Evolutionary conservation across 2,888 invertebrate species (phyloP), one percentile per base, ranked within the genome.

Genomic region (Dexiosoma caninum): DNA sequence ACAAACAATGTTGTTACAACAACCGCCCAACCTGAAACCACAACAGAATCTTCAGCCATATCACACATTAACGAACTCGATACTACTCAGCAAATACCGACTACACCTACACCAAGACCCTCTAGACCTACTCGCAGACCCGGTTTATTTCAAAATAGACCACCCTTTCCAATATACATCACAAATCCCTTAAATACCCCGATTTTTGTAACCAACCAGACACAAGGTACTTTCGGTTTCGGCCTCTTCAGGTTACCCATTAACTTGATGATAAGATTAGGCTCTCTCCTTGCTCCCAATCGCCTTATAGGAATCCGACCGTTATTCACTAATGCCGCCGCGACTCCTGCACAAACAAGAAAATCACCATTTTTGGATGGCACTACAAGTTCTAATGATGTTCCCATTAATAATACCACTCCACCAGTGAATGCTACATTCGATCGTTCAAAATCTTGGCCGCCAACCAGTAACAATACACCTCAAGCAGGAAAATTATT

Each of bases 181-280:
- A 7, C 32, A 1, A 76, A 76, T 9, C 67, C 40, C 3, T 44
- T 64, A 9, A 81, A 77, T 51, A 51, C 27, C 7, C 60, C 67
- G 5, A 21, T 4, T 21, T 2, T 12, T 4, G 9, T 2, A 0
- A 40, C 27, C 2, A 74, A 77, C 51, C 62, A 57, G 16, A 64
- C 69, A 0, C 66, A 71, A 53, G 53, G 9, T 32, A 53, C 57
- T 32, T 64, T 53, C n/a, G 74, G 72, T 35, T 21, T 77, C 7
- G 72, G 81, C 2, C 14, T 77, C 9, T 64, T 81, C 1, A 32
- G 77, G 2, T n/a, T 81, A 9, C 81, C 81, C 1, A 35, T 44
- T 27, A 59, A 8, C 10, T 69, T 62, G 72, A 69, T 64, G 30
- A 72, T 51, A 9, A 72, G 44, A 27, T 57, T 67, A 2, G 55